Base-by-base conservation (phyloP, 2,113 vertebrate genomes). In the Eubucco bourcierii region DNA sequence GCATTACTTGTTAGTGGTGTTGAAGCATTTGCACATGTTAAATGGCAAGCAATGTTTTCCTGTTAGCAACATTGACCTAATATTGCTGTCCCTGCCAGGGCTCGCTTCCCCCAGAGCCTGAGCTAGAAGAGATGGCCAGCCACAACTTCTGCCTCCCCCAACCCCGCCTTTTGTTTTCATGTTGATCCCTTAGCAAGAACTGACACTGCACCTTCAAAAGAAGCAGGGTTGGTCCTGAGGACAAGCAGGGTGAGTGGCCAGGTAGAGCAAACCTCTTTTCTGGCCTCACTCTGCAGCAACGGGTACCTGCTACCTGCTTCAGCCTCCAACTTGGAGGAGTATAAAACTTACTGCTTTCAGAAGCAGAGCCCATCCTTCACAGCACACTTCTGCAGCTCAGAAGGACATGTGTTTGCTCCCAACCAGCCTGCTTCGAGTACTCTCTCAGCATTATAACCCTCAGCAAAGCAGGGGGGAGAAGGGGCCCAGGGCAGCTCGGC, bases 401-500 rank as follows among this genome's bases (percentile, higher is more conserved):
- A 60, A 67, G 61, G 58, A 64, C 47, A 9, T 15, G 46, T 41
- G 33, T 52, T 44, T 84, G 79, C 56, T 64, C 71, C 33, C 87
- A 76, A 0, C 12, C 75, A 88, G 86, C 47, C 75, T 39, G 76
- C 73, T 68, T 20, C 4, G 4, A 87, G 63, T 47, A 4, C 63
- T 90, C n/a, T 3, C 56, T 83, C 47, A 25, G 72, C 56, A 64
- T 63, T 73, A 6, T 3, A 82, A 34, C 71, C 72, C 46, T 29
- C 56, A 65, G 84, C 79, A 68, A 80, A 25, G 53, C 23, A 1
- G 79, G 71, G 87, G 87, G 56, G 64, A 89, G 72, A 67, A 56
- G 95, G 87, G 96, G 90, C 95, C 95, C 73, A 7, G 80, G 93
- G 70, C 82, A 72, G 93, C 84, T 58, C 60, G 0, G 79, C 79